Evolutionary conservation across 2,888 invertebrate genomes (phyloP), one percentile per base, ranked within the genome.

Genomic region (Dryobotodes eremita): DNA sequence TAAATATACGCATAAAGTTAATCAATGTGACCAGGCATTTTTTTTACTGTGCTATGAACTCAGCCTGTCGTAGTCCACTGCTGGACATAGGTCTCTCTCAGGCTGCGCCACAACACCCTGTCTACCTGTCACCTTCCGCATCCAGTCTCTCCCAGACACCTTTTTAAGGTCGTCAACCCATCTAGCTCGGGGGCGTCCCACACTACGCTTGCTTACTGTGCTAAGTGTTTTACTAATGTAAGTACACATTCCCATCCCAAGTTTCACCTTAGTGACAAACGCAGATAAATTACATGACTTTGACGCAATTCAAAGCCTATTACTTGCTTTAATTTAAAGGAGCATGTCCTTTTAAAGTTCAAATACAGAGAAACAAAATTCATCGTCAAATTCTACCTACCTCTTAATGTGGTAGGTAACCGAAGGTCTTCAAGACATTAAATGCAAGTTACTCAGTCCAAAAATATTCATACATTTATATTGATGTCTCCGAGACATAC

Each of bases 381-480:
- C 46, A 75, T 64, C 68, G 65, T 72, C 61, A 64, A 62, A 59
- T 42, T 73, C 31, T 59, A 75, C 75, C 59, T 17, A 64, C 53
- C 15, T 31, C 8, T 31, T 26, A 42, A 42, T 23, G 71, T 50
- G 87, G 72, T 48, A 86, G 87, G 72, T 48, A 86, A 71, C 53
- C 62, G 71, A 85, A 76, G 71, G 76, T 79, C 66, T 71, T 42
- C 26, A 64, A 77, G 82, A 70, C 88, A 88, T 77, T 86, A 82
- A 79, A 81, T 76, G 72, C 72, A 74, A 83, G 62, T 84, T 84
- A 77, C 82, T 79, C 65, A 75, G 64, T 78, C 66, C 77, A 85
- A 83, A 87, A 79, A 83, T 83, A 86, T 85, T 84, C 82, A 84
- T 78, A 83, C 71, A 76, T 78, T 80, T 73, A 74, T 82, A 83